Conservation (phyloP, 2,113 vertebrate genomes). For the Sapajus apella region DNA sequence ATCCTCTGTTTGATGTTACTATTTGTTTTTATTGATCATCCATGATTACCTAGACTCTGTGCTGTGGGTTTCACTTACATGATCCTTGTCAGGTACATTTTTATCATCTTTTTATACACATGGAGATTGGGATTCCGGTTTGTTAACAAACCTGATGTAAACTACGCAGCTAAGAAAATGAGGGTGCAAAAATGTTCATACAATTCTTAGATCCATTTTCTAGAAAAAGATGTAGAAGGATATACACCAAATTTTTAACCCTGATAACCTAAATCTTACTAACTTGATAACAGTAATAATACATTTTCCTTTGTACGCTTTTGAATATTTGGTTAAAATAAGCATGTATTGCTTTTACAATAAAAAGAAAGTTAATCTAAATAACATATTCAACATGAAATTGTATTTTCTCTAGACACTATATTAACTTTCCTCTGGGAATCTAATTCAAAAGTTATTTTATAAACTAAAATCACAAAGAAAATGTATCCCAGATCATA, state of each 20-base stretch:
- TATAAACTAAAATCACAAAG: background rate
- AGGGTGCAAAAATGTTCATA: background rate
- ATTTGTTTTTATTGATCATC: background rate
- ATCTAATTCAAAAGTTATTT: background rate
- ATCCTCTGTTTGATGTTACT: background rate
- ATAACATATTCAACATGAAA: background rate
- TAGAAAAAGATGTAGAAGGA: background rate
- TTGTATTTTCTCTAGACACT: background rate
- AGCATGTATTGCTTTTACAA: background rate
- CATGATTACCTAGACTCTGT: background rate
- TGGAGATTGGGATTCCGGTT: background rate
- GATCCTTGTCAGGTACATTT: background rate
- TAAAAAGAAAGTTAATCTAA: conserved; percentile 8
- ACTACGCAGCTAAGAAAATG: background rate
- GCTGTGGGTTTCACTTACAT: background rate
- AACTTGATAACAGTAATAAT: background rate
- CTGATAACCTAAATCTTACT: background rate
- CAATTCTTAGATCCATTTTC: background rate
- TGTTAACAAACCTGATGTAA: background rate
- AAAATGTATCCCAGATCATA: background rate
- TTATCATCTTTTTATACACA: background rate
- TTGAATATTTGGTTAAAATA: background rate
- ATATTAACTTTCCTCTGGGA: background rate
- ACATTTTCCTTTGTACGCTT: background rate
- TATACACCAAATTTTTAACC: background rate